These are phyloP conservation scores for Craterocephalus amniculus DNA, from an alignment of 2,797 vertebrate species.

Conservation along the genomic window DNA sequence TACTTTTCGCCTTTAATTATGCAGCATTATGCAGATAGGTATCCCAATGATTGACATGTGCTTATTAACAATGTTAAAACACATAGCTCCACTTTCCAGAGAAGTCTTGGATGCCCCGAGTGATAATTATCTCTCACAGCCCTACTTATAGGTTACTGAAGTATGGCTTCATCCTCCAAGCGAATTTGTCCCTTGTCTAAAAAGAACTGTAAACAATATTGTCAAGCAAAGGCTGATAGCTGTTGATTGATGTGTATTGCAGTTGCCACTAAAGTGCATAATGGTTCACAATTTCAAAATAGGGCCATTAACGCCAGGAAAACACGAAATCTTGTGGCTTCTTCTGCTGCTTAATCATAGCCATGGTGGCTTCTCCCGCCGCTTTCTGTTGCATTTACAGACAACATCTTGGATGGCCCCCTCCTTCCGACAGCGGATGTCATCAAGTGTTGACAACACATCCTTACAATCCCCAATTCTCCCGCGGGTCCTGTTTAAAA, in stretches of 20 bases:
- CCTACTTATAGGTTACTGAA: neutral
- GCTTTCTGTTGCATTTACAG: slow-evolving; percentile 24
- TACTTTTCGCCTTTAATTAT: slow-evolving; percentile 38
- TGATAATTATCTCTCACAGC: neutral
- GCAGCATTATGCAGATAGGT: slow-evolving; percentile 6
- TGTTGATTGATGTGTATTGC: slow-evolving; percentile 14
- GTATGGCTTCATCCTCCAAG: slow-evolving; percentile 7
- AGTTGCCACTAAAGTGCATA: slow-evolving; percentile 21
- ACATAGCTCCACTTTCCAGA: slow-evolving; percentile 3
- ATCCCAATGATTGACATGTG: slow-evolving; percentile 4
- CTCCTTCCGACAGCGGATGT: slow-evolving; percentile 55
- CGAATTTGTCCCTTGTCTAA: slow-evolving; percentile 14
- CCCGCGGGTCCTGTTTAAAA: slow-evolving; percentile 80
- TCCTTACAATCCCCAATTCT: slow-evolving; percentile 50
- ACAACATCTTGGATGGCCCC: slow-evolving; percentile 23
- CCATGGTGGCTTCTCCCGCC: slow-evolving; percentile 31
- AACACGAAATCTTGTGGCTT: slow-evolving; percentile 46
- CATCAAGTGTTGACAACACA: slow-evolving; percentile 74
- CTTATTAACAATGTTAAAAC: slow-evolving; percentile 7
- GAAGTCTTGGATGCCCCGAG: neutral
- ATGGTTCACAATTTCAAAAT: slow-evolving; percentile 35
- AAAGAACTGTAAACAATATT: neutral
- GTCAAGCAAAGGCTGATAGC: neutral
- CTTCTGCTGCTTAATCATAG: slow-evolving; percentile 45
- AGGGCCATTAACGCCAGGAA: slow-evolving; percentile 21